phyloP scores from a whole-genome alignment of 2,797 vertebrate genomes.

The Luscinia megarhynchos region DNA sequence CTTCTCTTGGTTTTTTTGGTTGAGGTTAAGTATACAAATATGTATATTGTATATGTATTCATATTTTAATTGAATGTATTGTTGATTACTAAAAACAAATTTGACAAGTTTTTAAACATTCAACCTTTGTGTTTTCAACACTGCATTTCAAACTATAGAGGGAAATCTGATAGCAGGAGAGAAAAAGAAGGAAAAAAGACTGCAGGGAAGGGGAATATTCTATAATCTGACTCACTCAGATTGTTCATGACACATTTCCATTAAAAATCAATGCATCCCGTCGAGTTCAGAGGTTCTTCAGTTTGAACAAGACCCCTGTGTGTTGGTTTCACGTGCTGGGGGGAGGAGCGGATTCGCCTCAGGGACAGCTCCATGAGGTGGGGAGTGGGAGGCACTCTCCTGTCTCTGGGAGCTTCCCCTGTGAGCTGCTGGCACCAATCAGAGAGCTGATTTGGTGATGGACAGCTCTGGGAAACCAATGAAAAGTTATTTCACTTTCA shows the following conservation, averaged over 20 bases:
- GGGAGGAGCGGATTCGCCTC: too few relatives aligned
- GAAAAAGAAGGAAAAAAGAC: background rate
- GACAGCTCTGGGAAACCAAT: too few relatives aligned
- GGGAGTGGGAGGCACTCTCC: too few relatives aligned
- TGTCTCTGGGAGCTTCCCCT: too few relatives aligned
- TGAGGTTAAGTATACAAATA: background rate
- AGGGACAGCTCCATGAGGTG: too few relatives aligned
- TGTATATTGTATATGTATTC: too few relatives aligned
- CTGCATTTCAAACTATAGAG: background rate
- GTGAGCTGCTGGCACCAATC: too few relatives aligned
- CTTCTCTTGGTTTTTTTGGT: background rate
- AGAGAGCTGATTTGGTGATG: too few relatives aligned
- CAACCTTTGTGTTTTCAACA: background rate
- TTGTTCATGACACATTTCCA: background rate
- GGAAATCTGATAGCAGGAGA: background rate
- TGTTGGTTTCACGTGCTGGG: too few relatives aligned
- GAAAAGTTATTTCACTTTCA: too few relatives aligned
- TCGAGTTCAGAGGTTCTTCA: background rate
- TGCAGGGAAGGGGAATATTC: background rate
- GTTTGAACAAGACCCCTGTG: background rate
- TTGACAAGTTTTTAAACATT: background rate
- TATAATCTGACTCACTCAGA: background rate
- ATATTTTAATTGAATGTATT: background rate
- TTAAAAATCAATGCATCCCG: background rate
- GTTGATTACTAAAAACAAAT: background rate